These are phyloP conservation scores for Apomyelois bistriatella DNA, from an alignment of 2,888 invertebrate species.

Conservation along the genomic window DNA sequence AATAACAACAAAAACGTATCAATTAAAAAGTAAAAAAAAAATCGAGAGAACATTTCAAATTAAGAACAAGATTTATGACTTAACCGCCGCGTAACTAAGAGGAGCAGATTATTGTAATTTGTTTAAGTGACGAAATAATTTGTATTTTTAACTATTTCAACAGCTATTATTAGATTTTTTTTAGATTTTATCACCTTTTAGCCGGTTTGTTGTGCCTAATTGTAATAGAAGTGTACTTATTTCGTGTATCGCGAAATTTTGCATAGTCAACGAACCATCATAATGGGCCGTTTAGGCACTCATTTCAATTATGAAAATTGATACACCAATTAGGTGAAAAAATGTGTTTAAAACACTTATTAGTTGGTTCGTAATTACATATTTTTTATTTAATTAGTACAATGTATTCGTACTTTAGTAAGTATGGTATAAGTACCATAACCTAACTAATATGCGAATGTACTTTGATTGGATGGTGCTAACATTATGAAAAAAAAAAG, in stretches of 20 bases:
- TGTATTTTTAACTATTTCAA: constrained; percentile 34
- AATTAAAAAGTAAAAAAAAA: constrained; percentile 6
- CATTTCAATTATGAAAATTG: constrained; percentile 10
- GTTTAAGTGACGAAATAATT: constrained; percentile 13
- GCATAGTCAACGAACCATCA: constrained; percentile 47
- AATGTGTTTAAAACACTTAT: neutral
- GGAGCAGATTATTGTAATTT: constrained; percentile 10
- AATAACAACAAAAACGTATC: constrained; percentile 6
- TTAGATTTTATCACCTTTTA: constrained; percentile 45
- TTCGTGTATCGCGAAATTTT: constrained; percentile 36
- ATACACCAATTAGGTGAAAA: constrained; percentile 2
- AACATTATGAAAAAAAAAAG: too few species aligned
- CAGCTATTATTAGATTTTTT: constrained; percentile 33
- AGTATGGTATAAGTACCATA: too few species aligned
- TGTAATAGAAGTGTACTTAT: constrained; percentile 27
- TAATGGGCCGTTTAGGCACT: constrained; percentile 22
- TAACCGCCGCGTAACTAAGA: constrained; percentile 1
- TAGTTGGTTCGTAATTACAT: neutral
- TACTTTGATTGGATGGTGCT: too few species aligned
- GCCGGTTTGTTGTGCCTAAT: constrained; percentile 30
- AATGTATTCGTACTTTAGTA: too few species aligned
- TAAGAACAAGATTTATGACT: constrained; percentile 8
- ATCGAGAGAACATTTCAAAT: constrained; percentile 7
- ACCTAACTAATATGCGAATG: too few species aligned
- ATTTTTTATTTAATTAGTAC: neutral